Conservation (phyloP, 1,140 invertebrate genomes). For the Temnothorax nylanderi region DNA sequence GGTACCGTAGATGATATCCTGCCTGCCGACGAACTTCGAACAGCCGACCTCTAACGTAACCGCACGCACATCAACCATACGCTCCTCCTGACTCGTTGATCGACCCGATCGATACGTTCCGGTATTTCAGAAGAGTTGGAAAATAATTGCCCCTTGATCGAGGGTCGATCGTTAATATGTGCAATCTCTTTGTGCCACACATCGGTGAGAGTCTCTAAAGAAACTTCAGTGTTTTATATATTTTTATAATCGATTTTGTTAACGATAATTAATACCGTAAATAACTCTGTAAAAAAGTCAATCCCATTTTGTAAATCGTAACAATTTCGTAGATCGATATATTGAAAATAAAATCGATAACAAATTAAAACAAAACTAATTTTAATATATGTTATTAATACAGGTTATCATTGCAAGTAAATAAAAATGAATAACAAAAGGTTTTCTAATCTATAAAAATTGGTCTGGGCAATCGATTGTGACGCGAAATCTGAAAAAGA, state of each 20-base stretch:
- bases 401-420: not conserved
- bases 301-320: not conserved
- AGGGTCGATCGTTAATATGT: constrained; percentile 43
- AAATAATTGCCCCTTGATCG: constrained; percentile 52
- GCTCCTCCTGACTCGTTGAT: constrained; percentile 78
- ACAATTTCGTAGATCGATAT: not conserved
- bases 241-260: not conserved
- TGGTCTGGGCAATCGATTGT: not conserved
- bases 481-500: not conserved
- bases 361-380: not conserved
- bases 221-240: not conserved
- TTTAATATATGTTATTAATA: not conserved
- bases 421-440: not conserved
- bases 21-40: constrained; percentile 74
- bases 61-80: constrained; percentile 73
- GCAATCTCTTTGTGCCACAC: constrained; percentile 19
- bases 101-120: constrained; percentile 76
- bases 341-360: not conserved
- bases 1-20: constrained; percentile 81
- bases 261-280: constrained; percentile 20
- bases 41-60: constrained; percentile 56
- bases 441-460: not conserved
- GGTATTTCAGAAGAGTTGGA: constrained; percentile 63
- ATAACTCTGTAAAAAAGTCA: not conserved
- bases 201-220: not conserved